These are phyloP conservation scores for Drosophila paranaensis DNA, from an alignment of 2,888 invertebrate genomes.

Conservation along the genomic window DNA sequence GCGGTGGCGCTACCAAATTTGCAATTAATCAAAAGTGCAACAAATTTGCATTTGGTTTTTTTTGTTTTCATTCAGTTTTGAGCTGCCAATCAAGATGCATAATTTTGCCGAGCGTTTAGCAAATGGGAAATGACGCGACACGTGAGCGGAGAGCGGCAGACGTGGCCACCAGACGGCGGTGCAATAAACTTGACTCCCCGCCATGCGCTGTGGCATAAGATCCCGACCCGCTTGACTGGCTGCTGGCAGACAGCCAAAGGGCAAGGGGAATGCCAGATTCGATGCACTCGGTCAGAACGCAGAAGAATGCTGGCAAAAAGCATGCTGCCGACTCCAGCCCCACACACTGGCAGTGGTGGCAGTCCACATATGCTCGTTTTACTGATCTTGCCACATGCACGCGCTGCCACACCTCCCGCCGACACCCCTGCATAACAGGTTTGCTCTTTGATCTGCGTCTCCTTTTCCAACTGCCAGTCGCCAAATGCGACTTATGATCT, in stretches of 20 bases:
- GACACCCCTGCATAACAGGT: conserved; percentile 50
- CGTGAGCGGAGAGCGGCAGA: conserved; percentile 60
- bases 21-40: conserved; percentile 71
- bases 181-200: conserved; percentile 71
- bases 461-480: conserved; percentile 24
- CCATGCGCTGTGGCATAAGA: conserved; percentile 44
- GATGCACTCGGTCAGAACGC: conserved; percentile 52
- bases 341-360: conserved; percentile 18
- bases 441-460: conserved; percentile 70
- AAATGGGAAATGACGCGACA: conserved; percentile 59
- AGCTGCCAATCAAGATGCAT: conserved; percentile 71
- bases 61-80: conserved; percentile 13
- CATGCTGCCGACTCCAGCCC: conserved; percentile 38
- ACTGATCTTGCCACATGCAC: conserved; percentile 48
- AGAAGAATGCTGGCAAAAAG: conserved; percentile 35
- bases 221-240: conserved; percentile 70
- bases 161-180: conserved; percentile 55
- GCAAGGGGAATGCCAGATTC: conserved; percentile 36
- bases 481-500: conserved; percentile 68
- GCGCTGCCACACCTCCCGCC: conserved; percentile 7
- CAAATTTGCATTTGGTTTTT: conserved; percentile 24
- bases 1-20: conserved; percentile 42
- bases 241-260: conserved; percentile 63
- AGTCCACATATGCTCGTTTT: conserved; percentile 46
- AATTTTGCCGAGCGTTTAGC: conserved; percentile 53